phyloP scores from a whole-genome alignment of 2,888 invertebrate genomes.

The Sinopyrophorus schimmeli region DNA sequence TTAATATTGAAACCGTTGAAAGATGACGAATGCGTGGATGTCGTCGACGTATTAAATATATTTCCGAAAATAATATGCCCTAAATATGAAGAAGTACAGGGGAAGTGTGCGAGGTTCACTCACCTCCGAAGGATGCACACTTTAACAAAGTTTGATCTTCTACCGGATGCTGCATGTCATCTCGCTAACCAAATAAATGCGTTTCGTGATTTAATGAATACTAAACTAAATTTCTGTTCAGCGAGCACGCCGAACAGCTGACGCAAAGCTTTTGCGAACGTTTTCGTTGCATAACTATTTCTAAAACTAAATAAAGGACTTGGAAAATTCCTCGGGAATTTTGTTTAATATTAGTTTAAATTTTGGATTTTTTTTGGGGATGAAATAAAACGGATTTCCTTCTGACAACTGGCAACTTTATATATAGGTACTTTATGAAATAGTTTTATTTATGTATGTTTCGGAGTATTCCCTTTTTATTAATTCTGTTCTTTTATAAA shows the following conservation, averaged over 20 bases:
- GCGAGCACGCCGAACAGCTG: slow-evolving; percentile 24
- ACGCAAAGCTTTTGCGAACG: slow-evolving; percentile 23
- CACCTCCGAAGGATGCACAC: slow-evolving; percentile 28
- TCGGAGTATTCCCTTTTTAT: too few relatives aligned
- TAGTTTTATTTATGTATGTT: too few relatives aligned
- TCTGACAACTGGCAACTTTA: too few relatives aligned
- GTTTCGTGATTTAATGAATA: slow-evolving; percentile 31
- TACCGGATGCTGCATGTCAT: slow-evolving; percentile 36
- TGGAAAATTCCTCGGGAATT: too few relatives aligned
- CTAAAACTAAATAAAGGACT: too few relatives aligned
- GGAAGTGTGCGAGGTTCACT: slow-evolving; percentile 30
- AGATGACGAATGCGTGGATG: slow-evolving; percentile 31
- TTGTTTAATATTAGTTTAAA: too few relatives aligned
- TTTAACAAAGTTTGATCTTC: slow-evolving; percentile 31
- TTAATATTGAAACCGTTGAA: too few relatives aligned
- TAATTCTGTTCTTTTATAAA: too few relatives aligned
- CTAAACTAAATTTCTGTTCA: slow-evolving; percentile 25
- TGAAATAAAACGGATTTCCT: too few relatives aligned
- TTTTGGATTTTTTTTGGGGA: too few relatives aligned
- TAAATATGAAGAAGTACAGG: slow-evolving; percentile 29
- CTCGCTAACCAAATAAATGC: slow-evolving; percentile 31
- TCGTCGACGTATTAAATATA: slow-evolving; percentile 37
- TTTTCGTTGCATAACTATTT: slow-evolving; percentile 21
- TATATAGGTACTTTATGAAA: too few relatives aligned
- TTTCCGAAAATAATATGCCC: slow-evolving; percentile 35